Base-by-base conservation (phyloP, 2,888 invertebrate genomes). In the Cheilosia variabilis region DNA sequence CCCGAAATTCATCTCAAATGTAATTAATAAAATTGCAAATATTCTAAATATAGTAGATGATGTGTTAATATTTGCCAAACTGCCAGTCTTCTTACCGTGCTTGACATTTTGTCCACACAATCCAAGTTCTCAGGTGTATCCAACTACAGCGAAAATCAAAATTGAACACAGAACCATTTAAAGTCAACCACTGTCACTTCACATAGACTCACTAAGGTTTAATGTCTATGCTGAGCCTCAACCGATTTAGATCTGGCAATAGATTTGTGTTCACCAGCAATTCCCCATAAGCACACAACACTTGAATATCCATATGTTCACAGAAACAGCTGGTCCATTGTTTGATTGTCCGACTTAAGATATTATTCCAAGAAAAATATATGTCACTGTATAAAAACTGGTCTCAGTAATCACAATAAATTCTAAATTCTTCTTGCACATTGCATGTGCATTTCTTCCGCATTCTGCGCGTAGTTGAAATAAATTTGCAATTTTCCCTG, bases 371-470 rank as follows among this genome's bases (percentile, higher is more conserved):
- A 63, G 69, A 71, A 63, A n/a, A 27, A 41, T 43, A 52, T 60
- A 1, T 45, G 37, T 24, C 9, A 4, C 55, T 9, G 19, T 24
- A 19, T 31, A 22, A 27, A 50, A 72, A 55, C 50, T 17, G 47
- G 27, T 24, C 24, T 47, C 62, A 57, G 41, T 62, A 66, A 72
- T 19, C 68, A 45, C 50, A 79, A 58, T 65, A 31, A 65, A 75
- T 73, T 65, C 52, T 69, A 15, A 47, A 69, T 73, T 73, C 66
- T 63, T 73, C 62, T 52, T 68, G 41, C 22, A 24, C 50, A 63
- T 27, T 78, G 50, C 57, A 60, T 6, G 37, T 19, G 31, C 68
- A 69, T 57, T 60, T 50, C 60, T 84, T 86, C 84, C 84, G 84
- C 84, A 76, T 86, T 76, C 73, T 65, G 22, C 55, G 19, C 22